Evolutionary conservation across 2,888 invertebrate genomes (phyloP).

Genomic region (Petrolisthes manimaculis): DNA sequence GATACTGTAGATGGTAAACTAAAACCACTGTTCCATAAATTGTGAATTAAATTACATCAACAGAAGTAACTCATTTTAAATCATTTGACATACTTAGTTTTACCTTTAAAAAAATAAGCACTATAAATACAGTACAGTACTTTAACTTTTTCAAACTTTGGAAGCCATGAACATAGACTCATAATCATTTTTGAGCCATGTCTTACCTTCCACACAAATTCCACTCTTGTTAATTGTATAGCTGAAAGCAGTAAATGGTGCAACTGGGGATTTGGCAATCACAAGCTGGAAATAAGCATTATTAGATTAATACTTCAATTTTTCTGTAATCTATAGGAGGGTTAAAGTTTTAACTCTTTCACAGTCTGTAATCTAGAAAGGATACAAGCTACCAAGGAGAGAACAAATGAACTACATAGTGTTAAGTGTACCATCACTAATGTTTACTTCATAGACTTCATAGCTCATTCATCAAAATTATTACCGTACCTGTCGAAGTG

Average conservation of each 20-base stretch:
- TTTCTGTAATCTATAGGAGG: not conserved
- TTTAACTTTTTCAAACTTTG: not conserved
- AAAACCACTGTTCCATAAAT: too few species aligned
- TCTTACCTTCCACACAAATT: slow-evolving; percentile 8
- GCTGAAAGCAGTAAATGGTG: slow-evolving; percentile 41
- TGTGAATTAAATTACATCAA: too few species aligned
- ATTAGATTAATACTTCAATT: not conserved
- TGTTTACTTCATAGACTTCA: too few species aligned
- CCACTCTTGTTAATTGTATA: slow-evolving; percentile 24
- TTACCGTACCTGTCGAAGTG: slow-evolving; percentile 30
- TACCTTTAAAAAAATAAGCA: not conserved
- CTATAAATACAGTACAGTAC: not conserved
- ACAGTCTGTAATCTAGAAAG: too few species aligned
- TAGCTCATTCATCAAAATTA: not conserved
- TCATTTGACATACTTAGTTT: too few species aligned
- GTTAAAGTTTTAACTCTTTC: not conserved
- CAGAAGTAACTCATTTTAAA: too few species aligned
- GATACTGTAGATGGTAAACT: too few species aligned
- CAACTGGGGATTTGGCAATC: slow-evolving; percentile 53
- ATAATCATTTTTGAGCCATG: not conserved
- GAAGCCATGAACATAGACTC: too few species aligned
- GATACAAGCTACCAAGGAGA: too few species aligned
- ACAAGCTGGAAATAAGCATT: slow-evolving; percentile 30
- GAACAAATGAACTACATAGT: too few species aligned
- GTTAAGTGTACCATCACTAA: too few species aligned